Percentiles rank a stretch among this genome's conserved stretches.
Evolutionary conservation across 2,888 invertebrate genomes (phyloP).

Genomic region (Lycophotia porphyrea): DNA sequence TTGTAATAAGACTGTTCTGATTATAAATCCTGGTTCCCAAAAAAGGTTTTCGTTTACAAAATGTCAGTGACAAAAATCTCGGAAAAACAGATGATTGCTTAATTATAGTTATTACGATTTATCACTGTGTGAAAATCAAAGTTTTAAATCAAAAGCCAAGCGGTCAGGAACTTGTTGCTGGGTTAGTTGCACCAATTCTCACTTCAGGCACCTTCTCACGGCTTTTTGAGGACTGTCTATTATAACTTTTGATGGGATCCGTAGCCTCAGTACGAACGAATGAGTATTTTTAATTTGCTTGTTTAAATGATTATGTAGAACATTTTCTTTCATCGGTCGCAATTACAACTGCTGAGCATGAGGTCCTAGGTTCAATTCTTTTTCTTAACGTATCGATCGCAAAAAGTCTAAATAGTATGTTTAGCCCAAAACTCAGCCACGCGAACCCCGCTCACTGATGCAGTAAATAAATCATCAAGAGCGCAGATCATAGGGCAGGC

Average conservation of each 20-base stretch:
- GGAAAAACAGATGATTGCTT: not conserved
- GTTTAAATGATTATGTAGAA: too few species aligned
- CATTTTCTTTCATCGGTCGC: too few species aligned
- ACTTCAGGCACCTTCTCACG: not conserved
- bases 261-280: not conserved
- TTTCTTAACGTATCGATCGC: too few species aligned
- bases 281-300: not conserved
- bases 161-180: not conserved
- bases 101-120: not conserved
- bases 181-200: not conserved
- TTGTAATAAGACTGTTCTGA: too few species aligned
- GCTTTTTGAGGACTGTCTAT: not conserved
- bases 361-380: too few species aligned
- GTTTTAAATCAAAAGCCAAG: not conserved
- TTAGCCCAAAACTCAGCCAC: too few species aligned
- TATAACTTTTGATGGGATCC: not conserved
- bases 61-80: not conserved
- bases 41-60: not conserved
- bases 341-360: too few species aligned
- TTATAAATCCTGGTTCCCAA: not conserved
- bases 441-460: too few species aligned
- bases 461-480: too few species aligned
- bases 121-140: not conserved
- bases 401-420: too few species aligned
- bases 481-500: too few species aligned